Evolutionary conservation across 2,888 invertebrate species (phyloP).

Genomic region (Cristatella mucedo): DNA sequence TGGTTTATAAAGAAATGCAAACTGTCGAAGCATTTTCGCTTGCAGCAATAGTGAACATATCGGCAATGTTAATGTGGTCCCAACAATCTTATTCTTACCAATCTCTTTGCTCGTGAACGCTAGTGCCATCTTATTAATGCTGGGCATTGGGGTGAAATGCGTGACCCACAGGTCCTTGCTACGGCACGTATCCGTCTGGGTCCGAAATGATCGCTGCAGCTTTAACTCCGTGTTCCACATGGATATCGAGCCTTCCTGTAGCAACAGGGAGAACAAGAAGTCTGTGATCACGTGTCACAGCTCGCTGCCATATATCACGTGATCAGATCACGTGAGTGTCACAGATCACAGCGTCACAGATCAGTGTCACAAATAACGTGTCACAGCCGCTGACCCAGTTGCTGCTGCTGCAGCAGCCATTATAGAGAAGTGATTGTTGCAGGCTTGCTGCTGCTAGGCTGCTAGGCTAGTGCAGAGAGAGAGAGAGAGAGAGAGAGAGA

Average conservation of each 20-base stretch:
- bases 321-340: too few species aligned
- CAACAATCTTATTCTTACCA: conserved; percentile 20
- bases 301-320: too few species aligned
- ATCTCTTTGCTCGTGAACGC: conserved; percentile 39
- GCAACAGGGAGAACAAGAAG: neutral
- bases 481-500: too few species aligned
- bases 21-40: too few species aligned
- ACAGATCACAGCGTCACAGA: neutral
- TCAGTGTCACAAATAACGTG: neutral
- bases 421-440: too few species aligned
- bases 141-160: conserved; percentile 31
- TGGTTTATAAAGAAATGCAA: too few species aligned
- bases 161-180: conserved; percentile 38
- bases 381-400: neutral
- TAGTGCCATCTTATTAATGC: conserved; percentile 36
- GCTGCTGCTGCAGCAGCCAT: neutral
- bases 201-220: conserved; percentile 26
- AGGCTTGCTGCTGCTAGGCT: too few species aligned
- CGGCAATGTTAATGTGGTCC: neutral
- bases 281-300: too few species aligned
- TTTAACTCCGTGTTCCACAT: conserved; percentile 33
- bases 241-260: conserved; percentile 33
- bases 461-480: too few species aligned
- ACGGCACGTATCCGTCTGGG: conserved; percentile 33
- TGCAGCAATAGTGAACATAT: too few species aligned